Conservation (phyloP, 1,140 invertebrate genomes). For the Teleogryllus occipitalis region DNA sequence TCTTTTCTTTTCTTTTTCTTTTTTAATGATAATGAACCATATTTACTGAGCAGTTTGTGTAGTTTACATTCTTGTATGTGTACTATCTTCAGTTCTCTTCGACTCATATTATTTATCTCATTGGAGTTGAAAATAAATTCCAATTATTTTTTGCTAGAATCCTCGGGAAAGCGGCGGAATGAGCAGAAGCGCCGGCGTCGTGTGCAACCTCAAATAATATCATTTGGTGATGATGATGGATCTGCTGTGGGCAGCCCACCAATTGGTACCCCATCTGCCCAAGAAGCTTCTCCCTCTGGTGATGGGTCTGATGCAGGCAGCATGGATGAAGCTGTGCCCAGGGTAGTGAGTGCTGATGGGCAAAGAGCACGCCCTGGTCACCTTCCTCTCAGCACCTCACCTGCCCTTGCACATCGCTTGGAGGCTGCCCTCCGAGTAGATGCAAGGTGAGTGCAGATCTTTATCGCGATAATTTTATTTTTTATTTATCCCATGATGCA, state of each 20-base stretch:
- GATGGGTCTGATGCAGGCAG: not conserved
- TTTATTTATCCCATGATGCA: not conserved
- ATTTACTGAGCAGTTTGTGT: too few relatives aligned
- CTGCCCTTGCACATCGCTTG: not conserved
- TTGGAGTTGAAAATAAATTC: too few relatives aligned
- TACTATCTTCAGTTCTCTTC: too few relatives aligned
- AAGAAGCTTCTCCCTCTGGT: not conserved
- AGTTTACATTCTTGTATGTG: too few relatives aligned
- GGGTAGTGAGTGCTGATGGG: not conserved
- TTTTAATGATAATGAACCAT: too few relatives aligned
- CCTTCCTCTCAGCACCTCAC: not conserved
- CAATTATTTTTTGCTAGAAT: not conserved
- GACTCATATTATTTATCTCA: too few relatives aligned
- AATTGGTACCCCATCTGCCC: not conserved
- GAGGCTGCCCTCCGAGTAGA: not conserved
- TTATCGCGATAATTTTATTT: not conserved
- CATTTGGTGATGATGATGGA: constrained; percentile 49
- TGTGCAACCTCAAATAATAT: constrained; percentile 50
- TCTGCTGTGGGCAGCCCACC: not conserved
- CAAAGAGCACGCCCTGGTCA: not conserved
- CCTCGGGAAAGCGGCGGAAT: constrained; percentile 7
- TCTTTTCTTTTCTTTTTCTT: too few relatives aligned
- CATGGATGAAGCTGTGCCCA: not conserved
- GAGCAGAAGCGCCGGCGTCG: constrained; percentile 44
- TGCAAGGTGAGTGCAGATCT: not conserved